Evolutionary conservation across 2,113 vertebrate species (phyloP), one percentile per base, ranked within the genome.

Genomic region (Peromyscus polionotus): DNA sequence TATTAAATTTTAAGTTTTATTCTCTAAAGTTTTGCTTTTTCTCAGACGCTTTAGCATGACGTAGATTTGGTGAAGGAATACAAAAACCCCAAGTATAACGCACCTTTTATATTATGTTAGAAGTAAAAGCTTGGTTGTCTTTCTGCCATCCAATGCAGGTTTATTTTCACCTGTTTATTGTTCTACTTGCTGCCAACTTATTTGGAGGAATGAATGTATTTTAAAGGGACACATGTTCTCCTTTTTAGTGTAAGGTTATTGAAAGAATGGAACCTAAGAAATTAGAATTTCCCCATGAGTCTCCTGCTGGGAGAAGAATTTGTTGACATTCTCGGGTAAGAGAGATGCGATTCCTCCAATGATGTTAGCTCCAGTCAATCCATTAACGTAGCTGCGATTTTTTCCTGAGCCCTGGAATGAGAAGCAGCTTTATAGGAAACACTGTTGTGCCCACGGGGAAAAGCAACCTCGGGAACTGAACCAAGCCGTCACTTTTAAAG

Each of bases 81-180:
- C 57, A 70, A 63, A 88, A 42, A 72, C 26, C 0, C 26, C 16
- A 54, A 80, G 6, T 79, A 48, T 45, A 72, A 4, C 42, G 24
- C 51, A 51, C 20, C 67, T 96, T 36, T 24, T 26, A 88, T 5
- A 14, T 36, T 68, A 11, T 13, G 7, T 16, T 5, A 57, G 42
- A 42, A 42, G n/a, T 63, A 68, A 1, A 10, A 5, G 0, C 0
- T 70, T 79, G 19, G 28, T 31, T 92, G 4, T 0, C 0, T 36
- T 22, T 48, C 9, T 67, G 1, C 1, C 88, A 3, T 77, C 26
- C 28, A 39, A 36, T 12, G 22, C 22, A 57, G 0, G 1, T n/a
- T 36, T 88, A 0, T 14, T 70, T 3, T 16, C 42, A 7, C 3
- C 3, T 63, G 22, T 28, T 70, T 51, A 3, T 42, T 93, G 7